phyloP scores from a whole-genome alignment of 1,140 invertebrate species.

The Eciton burchellii region DNA sequence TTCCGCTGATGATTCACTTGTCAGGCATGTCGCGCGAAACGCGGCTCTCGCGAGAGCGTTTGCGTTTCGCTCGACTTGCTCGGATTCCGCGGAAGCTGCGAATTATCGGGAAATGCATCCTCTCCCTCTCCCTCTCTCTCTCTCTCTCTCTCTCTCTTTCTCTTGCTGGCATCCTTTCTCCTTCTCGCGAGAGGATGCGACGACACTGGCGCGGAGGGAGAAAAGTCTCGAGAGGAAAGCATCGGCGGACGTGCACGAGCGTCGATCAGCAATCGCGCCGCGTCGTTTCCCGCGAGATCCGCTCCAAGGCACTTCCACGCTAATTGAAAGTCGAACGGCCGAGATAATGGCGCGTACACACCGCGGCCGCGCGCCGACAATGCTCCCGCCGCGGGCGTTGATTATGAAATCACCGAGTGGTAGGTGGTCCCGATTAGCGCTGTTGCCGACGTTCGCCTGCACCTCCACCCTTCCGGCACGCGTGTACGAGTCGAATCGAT shows the following conservation, averaged over 20 bases:
- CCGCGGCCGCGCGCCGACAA: constrained; percentile 47
- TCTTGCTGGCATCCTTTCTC: no score
- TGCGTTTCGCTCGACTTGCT: constrained; percentile 5
- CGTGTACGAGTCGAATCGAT: constrained; percentile 13
- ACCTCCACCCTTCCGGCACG: constrained; percentile 26
- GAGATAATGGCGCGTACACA: constrained; percentile 68
- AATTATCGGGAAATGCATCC: not conserved
- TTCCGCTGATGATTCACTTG: constrained; percentile 28
- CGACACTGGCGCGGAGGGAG: no score
- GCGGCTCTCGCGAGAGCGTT: not conserved
- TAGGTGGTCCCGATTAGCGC: constrained; percentile 76
- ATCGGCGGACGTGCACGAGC: not conserved
- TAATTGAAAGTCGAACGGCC: constrained; percentile 73
- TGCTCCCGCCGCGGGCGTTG: constrained; percentile 70
- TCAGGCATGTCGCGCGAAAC: constrained; percentile 16
- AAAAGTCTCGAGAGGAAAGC: not conserved
- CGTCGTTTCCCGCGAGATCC: constrained; percentile 45
- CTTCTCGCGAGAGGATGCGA: not conserved
- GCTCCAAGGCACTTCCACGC: constrained; percentile 39
- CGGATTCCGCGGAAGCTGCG: not conserved
- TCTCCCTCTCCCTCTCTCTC: no score
- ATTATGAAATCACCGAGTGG: constrained; percentile 75
- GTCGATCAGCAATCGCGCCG: constrained; percentile 55
- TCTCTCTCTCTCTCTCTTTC: no score
- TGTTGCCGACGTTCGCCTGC: constrained; percentile 61